Conservation (phyloP, 1,140 invertebrate genomes). For the Drepana arcuata region DNA sequence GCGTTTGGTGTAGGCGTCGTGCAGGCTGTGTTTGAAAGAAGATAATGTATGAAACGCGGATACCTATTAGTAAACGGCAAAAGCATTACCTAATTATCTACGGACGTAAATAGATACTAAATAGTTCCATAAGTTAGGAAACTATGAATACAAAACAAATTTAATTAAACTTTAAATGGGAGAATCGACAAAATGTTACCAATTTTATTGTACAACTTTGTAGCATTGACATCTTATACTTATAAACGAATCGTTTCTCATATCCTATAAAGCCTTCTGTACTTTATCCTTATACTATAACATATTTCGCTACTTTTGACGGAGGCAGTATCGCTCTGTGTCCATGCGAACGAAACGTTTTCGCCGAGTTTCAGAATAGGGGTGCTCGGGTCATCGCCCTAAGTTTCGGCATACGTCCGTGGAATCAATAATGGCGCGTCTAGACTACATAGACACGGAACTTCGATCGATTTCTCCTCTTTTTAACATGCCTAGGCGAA, state of each 20-base stretch:
- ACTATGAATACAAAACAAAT: no score
- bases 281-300: not conserved
- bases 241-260: not conserved
- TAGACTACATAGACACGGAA: constrained; percentile 5
- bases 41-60: no score
- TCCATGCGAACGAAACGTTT: not conserved
- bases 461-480: not conserved
- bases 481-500: not conserved
- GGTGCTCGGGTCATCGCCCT: constrained; percentile 30
- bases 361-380: constrained; percentile 30
- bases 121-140: no score
- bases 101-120: no score
- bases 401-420: constrained; percentile 15
- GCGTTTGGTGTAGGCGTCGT: no score
- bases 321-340: not conserved
- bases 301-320: no score
- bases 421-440: constrained; percentile 18
- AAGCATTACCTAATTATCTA: no score
- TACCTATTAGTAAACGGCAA: no score
- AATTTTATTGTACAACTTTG: not conserved
- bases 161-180: no score
- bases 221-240: not conserved
- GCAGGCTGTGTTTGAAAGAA: no score
- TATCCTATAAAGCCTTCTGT: not conserved
- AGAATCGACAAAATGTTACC: not conserved